Evolutionary conservation across 2,888 invertebrate genomes (phyloP), one percentile per base, ranked within the genome.

Genomic region (Pogonocherus hispidulus): DNA sequence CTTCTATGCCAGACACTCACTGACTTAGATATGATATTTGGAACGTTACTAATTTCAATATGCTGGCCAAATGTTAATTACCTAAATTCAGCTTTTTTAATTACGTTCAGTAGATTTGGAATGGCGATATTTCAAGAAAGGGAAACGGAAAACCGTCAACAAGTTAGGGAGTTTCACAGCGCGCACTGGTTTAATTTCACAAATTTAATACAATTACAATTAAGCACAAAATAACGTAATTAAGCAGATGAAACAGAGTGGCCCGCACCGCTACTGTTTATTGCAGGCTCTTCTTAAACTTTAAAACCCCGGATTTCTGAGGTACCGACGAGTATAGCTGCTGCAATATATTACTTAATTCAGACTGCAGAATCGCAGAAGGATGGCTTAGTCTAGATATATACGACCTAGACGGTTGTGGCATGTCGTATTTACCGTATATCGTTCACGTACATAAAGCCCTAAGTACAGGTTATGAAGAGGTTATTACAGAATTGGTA

Each of bases 151-250:
- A 74, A 73, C 73, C 74, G 71, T 74, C 76, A 74, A 75, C 78
- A 76, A 76, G 78, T 78, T 75, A 75, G 68, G 66, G 69, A 73
- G 69, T 67, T 72, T 62, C 66, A 66, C 14, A 55, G 23, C 32
- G 74, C 74, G 74, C 75, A 76, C 74, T 73, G 76, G 78, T 78
- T 78, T 78, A 76, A 78, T 78, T 78, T 77, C 73, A 66, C 75
- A 73, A 80, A 78, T 78, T 79, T 79, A 78, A 80, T 75, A 73
- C 77, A 78, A 78, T 80, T 78, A 79, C 76, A 78, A 80, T 80
- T 80, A 78, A 78, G 78, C 75, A 70, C 74, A 73, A 76, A 79
- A 79, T 79, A 78, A 78, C 76, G 73, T 78, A 76, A 78, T 79
- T 78, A 79, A 75, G 73, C 73, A 73, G 75, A 78, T 75, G 77